Evolutionary conservation across 2,113 vertebrate genomes (phyloP).

Genomic region (Otus sunia): DNA sequence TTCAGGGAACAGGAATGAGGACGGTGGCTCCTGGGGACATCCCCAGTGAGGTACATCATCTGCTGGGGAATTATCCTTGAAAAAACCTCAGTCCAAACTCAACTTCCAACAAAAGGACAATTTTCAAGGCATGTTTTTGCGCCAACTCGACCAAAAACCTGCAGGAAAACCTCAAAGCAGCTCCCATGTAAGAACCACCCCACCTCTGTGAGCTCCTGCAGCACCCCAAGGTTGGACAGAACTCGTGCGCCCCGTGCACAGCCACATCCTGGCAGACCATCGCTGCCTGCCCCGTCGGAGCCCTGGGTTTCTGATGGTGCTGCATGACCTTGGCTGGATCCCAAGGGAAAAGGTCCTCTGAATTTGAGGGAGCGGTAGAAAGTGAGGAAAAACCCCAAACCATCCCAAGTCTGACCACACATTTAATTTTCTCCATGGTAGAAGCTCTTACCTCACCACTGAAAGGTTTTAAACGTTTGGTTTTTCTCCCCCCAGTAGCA

Average conservation of each 20-base stretch:
- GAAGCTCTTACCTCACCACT: not conserved
- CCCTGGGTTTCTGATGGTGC: not conserved
- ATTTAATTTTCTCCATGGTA: not conserved
- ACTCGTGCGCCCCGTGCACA: rapidly evolving
- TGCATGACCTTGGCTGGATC: not conserved
- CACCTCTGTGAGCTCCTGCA: not conserved
- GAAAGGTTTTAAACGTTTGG: not conserved
- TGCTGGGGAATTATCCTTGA: not conserved
- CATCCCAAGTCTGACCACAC: not conserved
- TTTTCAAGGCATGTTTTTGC: not conserved
- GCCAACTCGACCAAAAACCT: not conserved
- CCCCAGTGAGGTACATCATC: rapidly evolving
- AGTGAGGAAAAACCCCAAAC: not conserved
- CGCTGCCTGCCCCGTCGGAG: not conserved
- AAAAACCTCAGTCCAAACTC: not conserved
- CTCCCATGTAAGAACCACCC: rapidly evolving
- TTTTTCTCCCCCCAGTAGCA: not conserved
- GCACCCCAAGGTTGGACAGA: rapidly evolving
- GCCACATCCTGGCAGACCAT: not conserved
- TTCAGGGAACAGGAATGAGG: not conserved
- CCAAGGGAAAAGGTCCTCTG: not conserved
- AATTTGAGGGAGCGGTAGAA: not conserved
- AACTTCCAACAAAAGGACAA: not conserved
- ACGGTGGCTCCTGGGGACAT: not conserved
- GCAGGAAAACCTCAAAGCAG: not conserved